Percentiles rank a stretch among this genome's conserved stretches.
phyloP scores from a whole-genome alignment of 2,797 vertebrate species.

The Avahi laniger region DNA sequence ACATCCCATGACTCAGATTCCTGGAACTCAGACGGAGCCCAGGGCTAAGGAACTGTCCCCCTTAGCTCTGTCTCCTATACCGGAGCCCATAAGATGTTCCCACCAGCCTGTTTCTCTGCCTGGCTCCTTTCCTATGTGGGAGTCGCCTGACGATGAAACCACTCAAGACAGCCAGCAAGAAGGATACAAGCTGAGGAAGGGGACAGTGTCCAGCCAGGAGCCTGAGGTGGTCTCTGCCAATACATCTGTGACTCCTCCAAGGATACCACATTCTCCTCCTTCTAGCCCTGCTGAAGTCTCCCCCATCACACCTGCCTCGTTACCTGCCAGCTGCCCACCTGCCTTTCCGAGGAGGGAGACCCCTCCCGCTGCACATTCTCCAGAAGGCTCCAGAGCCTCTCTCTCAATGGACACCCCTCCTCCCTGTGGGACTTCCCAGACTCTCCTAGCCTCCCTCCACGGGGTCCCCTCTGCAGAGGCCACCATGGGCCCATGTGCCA shows the following conservation, averaged over 20 bases:
- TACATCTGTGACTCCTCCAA: not conserved
- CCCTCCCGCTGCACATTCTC: not conserved
- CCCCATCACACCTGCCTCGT: rapidly evolving
- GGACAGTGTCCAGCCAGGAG: not conserved
- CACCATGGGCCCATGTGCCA: not conserved
- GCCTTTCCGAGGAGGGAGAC: not conserved
- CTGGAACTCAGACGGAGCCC: not conserved
- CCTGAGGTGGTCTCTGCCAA: not conserved
- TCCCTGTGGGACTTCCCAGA: not conserved
- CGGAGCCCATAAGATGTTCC: not conserved
- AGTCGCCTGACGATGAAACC: not conserved
- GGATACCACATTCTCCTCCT: not conserved
- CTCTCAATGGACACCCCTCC: rapidly evolving
- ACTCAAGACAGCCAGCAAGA: not conserved
- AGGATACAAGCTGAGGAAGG: not conserved
- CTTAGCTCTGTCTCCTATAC: not conserved
- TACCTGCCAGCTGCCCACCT: not conserved
- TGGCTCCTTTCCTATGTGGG: not conserved
- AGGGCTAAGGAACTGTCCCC: not conserved
- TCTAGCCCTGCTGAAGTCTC: not conserved
- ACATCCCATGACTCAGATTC: not conserved
- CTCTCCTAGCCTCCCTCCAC: rapidly evolving
- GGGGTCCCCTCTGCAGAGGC: not conserved
- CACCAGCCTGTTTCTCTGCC: not conserved
- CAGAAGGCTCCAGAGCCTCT: not conserved